Percentiles rank a stretch among this genome's conserved stretches.
These are phyloP conservation scores for Pterostichus madidus DNA, from an alignment of 2,888 invertebrate genomes.

Conservation along the genomic window DNA sequence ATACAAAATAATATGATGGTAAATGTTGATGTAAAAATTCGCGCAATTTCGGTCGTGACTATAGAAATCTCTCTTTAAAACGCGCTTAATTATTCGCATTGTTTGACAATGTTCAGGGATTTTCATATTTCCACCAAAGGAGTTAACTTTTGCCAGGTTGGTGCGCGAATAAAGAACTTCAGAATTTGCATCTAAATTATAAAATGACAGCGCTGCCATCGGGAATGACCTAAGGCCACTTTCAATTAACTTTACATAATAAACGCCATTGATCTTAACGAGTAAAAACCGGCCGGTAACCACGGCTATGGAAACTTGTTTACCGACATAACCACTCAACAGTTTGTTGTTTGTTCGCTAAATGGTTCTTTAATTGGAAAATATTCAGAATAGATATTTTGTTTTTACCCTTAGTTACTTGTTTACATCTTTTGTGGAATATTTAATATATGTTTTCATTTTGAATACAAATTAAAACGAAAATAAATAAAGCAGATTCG, in stretches of 20 bases:
- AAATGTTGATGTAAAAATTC: conserved; percentile 4
- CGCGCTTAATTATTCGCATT: conserved; percentile 40
- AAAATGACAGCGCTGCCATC: conserved; percentile 28
- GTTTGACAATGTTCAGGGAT: conserved; percentile 41
- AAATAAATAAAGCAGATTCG: background rate
- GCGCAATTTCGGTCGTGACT: background rate
- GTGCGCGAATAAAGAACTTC: conserved; percentile 44
- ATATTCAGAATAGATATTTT: conserved; percentile 17
- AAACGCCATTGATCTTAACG: conserved; percentile 22
- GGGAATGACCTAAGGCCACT: conserved; percentile 1
- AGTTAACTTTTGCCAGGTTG: conserved; percentile 7
- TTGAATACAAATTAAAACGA: background rate
- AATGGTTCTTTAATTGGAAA: conserved; percentile 26
- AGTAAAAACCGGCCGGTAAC: conserved; percentile 1
- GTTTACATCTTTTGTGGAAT: background rate
- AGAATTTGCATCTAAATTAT: conserved; percentile 58
- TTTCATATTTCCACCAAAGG: conserved; percentile 41
- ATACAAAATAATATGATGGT: background rate
- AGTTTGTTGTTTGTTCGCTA: conserved; percentile 8
- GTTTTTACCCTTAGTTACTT: background rate
- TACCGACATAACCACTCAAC: conserved; percentile 1
- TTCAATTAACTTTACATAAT: conserved; percentile 33
- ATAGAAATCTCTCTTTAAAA: conserved; percentile 41
- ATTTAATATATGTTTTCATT: background rate
- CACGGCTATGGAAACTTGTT: background rate